phyloP scores from a whole-genome alignment of 1,140 invertebrate species.

The Bilobella aurantiaca region DNA sequence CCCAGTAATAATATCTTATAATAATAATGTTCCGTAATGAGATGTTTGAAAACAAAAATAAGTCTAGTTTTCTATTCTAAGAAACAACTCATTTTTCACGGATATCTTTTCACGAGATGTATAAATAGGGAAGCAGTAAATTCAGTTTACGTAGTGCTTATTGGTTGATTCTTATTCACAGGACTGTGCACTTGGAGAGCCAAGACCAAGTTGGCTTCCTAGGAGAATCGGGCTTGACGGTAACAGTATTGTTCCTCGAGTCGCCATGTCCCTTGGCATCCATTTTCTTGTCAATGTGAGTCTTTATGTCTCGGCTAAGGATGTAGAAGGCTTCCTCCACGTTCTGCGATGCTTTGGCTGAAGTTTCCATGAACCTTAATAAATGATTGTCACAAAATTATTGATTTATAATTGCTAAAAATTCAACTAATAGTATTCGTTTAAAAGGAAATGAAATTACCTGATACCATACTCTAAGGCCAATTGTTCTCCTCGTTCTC shows the following conservation, averaged over 20 bases:
- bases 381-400: not conserved
- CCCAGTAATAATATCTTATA: not conserved
- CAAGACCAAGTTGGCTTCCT: slow-evolving; percentile 23
- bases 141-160: not conserved
- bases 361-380: slow-evolving; percentile 74
- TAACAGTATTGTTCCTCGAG: not conserved
- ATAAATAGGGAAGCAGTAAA: slow-evolving; percentile 5
- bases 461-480: slow-evolving; percentile 84
- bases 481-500: slow-evolving; percentile 61
- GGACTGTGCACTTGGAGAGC: slow-evolving; percentile 25
- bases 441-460: slow-evolving; percentile 19
- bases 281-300: slow-evolving; percentile 91
- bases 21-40: not conserved
- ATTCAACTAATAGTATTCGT: no score
- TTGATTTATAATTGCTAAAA: no score
- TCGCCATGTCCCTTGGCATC: slow-evolving; percentile 37
- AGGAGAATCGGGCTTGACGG: slow-evolving; percentile 8
- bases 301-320: slow-evolving; percentile 84
- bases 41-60: not conserved
- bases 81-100: not conserved
- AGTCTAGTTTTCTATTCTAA: not conserved
- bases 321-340: slow-evolving; percentile 87
- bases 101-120: not conserved
- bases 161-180: slow-evolving; percentile 11
- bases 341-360: slow-evolving; percentile 80